These are phyloP conservation scores for Dryobotodes eremita DNA, from an alignment of 2,888 invertebrate species.

Conservation along the genomic window DNA sequence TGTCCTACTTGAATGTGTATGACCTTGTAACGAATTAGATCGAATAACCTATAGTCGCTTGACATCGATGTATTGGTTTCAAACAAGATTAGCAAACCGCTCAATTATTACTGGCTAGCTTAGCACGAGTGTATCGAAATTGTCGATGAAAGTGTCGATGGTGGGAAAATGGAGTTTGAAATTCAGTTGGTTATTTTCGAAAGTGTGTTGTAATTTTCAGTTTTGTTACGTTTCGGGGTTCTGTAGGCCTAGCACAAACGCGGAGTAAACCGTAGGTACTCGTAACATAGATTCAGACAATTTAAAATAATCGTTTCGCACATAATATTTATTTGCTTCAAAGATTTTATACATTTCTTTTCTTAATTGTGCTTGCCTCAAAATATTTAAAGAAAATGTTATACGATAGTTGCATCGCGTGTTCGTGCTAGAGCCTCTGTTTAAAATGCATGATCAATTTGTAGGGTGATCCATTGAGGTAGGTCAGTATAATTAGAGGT, in stretches of 20 bases:
- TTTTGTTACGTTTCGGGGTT: not conserved
- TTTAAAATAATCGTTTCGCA: too few relatives aligned
- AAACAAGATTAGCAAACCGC: slow-evolving; percentile 35
- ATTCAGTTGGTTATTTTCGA: not conserved
- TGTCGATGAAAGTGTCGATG: not conserved
- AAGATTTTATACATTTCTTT: too few relatives aligned
- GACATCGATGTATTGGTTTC: slow-evolving; percentile 22
- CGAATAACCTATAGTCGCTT: slow-evolving; percentile 2
- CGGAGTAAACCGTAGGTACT: too few relatives aligned
- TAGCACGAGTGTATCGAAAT: not conserved
- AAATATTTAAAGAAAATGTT: too few relatives aligned
- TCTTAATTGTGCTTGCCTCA: too few relatives aligned
- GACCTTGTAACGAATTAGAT: slow-evolving; percentile 24
- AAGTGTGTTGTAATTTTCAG: not conserved
- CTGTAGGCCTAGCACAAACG: too few relatives aligned
- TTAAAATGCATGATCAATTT: not conserved
- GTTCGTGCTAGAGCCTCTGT: too few relatives aligned
- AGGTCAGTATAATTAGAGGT: too few relatives aligned
- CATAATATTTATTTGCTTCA: too few relatives aligned
- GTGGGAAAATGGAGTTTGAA: not conserved
- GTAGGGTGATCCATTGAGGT: too few relatives aligned
- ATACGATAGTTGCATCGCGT: too few relatives aligned
- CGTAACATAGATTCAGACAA: too few relatives aligned
- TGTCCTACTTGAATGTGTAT: slow-evolving; percentile 1
- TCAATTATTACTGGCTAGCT: slow-evolving; percentile 17